A percentile compares a stretch with the other conserved stretches of the same genome.
Conservation (phyloP, 1,140 invertebrate species). For the Alviniconcha marisindica region DNA sequence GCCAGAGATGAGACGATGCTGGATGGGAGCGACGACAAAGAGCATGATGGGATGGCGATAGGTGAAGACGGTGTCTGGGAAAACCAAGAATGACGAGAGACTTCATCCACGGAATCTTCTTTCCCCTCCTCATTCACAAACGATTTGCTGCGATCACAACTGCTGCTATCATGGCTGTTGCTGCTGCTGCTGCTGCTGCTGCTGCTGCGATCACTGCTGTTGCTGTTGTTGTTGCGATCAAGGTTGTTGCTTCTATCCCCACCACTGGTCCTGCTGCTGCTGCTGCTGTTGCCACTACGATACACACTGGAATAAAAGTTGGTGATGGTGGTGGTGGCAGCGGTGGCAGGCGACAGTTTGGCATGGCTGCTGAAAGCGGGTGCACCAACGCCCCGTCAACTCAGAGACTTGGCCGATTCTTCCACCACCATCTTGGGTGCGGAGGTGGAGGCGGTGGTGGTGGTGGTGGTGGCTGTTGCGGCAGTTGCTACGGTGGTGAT, state of each 20-base stretch:
- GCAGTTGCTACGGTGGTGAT: neutral
- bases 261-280: neutral
- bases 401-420: neutral
- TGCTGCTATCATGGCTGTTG: neutral
- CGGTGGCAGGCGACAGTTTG: neutral
- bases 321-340: slow-evolving; percentile 16
- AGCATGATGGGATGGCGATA: neutral
- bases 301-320: neutral
- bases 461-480: neutral
- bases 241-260: neutral
- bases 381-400: neutral
- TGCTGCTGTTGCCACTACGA: neutral
- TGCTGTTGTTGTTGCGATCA: slow-evolving; percentile 5
- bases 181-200: neutral
- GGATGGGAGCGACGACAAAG: neutral
- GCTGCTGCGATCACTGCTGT: neutral
- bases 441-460: neutral
- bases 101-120: too few species aligned
- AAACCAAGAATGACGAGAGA: neutral
- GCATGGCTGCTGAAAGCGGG: neutral
- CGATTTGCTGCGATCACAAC: neutral
- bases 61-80: neutral
- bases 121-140: too few species aligned
- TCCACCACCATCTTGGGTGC: neutral
- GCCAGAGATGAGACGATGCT: neutral